phyloP scores from a whole-genome alignment of 2,888 invertebrate species.

The Quadroppia sp. region DNA sequence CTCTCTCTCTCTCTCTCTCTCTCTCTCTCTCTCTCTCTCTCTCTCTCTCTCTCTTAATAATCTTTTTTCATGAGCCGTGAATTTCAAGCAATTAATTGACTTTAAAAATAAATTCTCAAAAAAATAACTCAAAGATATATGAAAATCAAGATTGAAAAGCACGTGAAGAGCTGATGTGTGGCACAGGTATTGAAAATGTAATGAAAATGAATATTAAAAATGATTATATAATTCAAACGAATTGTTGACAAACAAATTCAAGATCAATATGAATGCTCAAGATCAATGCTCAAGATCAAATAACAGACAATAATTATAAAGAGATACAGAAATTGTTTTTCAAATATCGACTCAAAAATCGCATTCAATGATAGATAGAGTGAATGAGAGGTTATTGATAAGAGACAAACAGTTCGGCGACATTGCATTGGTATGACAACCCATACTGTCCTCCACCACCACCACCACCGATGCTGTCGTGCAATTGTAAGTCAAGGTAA shows the following conservation, averaged over 20 bases:
- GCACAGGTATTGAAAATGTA: too few species aligned
- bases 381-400: too few species aligned
- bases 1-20: too few species aligned
- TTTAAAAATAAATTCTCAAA: too few species aligned
- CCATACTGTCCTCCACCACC: background rate
- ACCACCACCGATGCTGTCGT: background rate
- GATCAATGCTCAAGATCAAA: background rate
- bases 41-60: too few species aligned
- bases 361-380: background rate
- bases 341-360: background rate
- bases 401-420: constrained; percentile 2
- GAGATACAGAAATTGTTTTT: background rate
- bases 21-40: too few species aligned
- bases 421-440: background rate
- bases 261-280: background rate
- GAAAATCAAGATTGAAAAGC: too few species aligned
- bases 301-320: background rate
- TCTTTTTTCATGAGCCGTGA: too few species aligned
- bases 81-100: too few species aligned
- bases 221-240: background rate
- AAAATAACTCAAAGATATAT: too few species aligned
- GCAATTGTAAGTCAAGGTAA: background rate
- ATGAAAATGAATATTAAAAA: too few species aligned
- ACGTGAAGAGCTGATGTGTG: too few species aligned
- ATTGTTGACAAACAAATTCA: constrained; percentile 19